Base-by-base conservation (phyloP, 1,140 invertebrate species). In the Lepidostoma basale region DNA sequence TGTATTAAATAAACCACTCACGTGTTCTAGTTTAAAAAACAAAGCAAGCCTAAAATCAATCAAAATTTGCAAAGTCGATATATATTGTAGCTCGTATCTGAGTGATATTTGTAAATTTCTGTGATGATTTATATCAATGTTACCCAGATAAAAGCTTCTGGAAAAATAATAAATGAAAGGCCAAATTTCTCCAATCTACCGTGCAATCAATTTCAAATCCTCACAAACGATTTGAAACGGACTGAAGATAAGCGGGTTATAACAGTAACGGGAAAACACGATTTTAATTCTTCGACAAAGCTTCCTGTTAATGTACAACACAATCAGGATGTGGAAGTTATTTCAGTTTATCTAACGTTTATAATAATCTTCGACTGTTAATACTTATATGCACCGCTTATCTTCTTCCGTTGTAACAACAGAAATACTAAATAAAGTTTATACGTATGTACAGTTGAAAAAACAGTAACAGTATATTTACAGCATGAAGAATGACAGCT, bases 401-500 rank as follows among this genome's bases (percentile, higher is more conserved):
- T 56, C 52, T 56, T 56, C 52, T 0, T 33, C 22, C 30, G 30
- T 36, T 33, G 22, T 10, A 12, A 18, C 23, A 56, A 56, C 45
- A 28, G 45, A 49, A 49, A 23, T 18, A 33, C 28, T 36, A 36
- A 36, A 56, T 18, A 36, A 36, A 49, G 10, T 49, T 25, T 18
- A 56, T 56, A 56, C 30, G 36, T 60, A 60, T 60, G 22, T 62
- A 49, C 60, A 62, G 42, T 18, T 62, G 20, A 45, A 44, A 23
- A 28, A 47, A 58, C 45, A 62, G 36, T 25, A 49, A 65, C 47
- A 39, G 47, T 54, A 56, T 60, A 68, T 68, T 22, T 62, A 63
- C 58, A 68, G 49, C 58, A 62, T 68, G 54, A 54, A 63, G 59
- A 44, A 54, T 25, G 59, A 59, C 40, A 63, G 64, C 64, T 67